Evolutionary conservation across 2,113 vertebrate genomes (phyloP).

Genomic region (Salminus brasiliensis): DNA sequence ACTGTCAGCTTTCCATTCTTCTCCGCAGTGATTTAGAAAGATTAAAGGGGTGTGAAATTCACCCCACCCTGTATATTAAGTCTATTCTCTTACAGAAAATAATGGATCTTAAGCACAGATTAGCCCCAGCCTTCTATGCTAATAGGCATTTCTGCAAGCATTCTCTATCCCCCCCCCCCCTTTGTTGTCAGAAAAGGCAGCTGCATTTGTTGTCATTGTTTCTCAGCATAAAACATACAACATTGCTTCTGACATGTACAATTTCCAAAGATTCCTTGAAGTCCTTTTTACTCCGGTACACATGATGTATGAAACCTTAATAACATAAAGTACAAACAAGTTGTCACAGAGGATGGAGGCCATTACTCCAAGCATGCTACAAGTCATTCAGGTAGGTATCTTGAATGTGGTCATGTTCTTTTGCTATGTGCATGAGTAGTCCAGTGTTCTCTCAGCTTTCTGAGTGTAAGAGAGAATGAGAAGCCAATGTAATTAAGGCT

Average conservation of each 20-base stretch:
- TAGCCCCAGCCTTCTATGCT: neutral
- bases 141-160: neutral
- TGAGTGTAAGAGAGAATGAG: neutral
- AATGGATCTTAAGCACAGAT: neutral
- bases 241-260: neutral
- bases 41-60: neutral
- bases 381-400: neutral
- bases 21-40: neutral
- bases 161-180: neutral
- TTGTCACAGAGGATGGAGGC: too few relatives aligned
- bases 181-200: neutral
- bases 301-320: too few relatives aligned
- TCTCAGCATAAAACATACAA: neutral
- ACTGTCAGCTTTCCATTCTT: neutral
- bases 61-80: neutral
- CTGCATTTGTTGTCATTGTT: neutral
- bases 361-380: neutral
- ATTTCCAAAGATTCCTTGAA: neutral
- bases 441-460: too few relatives aligned
- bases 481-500: neutral
- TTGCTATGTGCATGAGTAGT: neutral
- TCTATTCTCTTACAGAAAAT: neutral
- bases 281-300: neutral
- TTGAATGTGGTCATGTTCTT: neutral
- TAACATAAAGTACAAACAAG: neutral